Base-by-base conservation (phyloP, 1,140 invertebrate genomes). In the Halyomorpha halys region DNA sequence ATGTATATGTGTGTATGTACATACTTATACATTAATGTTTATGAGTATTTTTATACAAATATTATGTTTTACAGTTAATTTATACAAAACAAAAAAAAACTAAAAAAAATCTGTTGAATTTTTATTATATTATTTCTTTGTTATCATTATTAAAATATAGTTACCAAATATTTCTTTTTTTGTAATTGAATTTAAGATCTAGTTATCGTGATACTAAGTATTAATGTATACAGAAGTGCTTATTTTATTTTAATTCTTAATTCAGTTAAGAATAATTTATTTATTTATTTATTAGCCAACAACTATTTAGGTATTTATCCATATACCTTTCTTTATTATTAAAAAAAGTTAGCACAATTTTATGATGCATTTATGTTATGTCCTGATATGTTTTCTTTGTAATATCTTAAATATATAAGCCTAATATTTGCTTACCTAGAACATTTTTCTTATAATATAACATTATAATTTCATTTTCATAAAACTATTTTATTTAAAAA, bases 1-100 rank as follows among this genome's bases (percentile, higher is more conserved):
- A n/a, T 53, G 49, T 53, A 53, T 53, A 25, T 49, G n/a, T n/a
- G n/a, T n/a, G n/a, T n/a, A n/a, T n/a, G 47, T 53, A 11, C 23
- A 53, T 53, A 53, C 23, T 9, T 53, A 53, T 53, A 16, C 49
- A 21, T 6, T 1, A 39, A 39, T 11, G 4, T 39, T 39, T 13
- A 39, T 39, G 34, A 39, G 13, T 39, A 39, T 39, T 39, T 39
- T 39, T 39, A 39, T 39, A 39, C 34, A 39, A 11, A 39, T 39
- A 39, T 39, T 39, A 39, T 39, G 13, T 39, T 39, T 39, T 39
- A 39, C 34, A 39, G 34, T 39, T 39, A 39, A 39, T 39, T 39
- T 39, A 39, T 39, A 13, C 11, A 39, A 30, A 30, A 30, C 27
- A 30, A 30, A 30, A 30, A 30, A 30, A 30, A 8, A 8, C 3